Evolutionary conservation across 2,113 vertebrate species (phyloP), one percentile per base, ranked within the genome.

Genomic region (Clarias batrachus): DNA sequence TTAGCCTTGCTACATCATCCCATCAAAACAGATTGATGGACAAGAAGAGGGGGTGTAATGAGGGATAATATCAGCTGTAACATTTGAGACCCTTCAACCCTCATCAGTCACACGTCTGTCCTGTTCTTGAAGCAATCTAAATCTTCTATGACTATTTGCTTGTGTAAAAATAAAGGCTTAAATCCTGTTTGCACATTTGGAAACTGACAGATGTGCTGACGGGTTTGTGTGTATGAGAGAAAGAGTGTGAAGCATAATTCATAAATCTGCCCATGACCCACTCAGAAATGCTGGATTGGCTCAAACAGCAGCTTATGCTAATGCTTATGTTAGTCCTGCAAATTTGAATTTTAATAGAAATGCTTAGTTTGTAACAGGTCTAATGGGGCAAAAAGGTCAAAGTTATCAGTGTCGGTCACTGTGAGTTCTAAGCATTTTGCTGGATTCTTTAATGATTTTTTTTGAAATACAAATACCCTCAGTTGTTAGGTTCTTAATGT

Each of bases 191-290:
- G 83, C 74, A 78, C 63, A 79, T 91, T 91, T 88, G 73, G 86
- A 90, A 80, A 89, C 87, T 78, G 92, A 91, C 92, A 93, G 93
- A 93, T 94, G 92, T 91, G 89, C 86, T 83, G 88, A 70, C 71
- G 9, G 68, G 25, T 62, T 41, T 23, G 9, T 60, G 21, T 73
- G 23, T 88, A 52, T 25, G 57, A 56, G 30, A n/a, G 52, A 70
- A 54, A 83, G 70, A 60, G 63, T 71, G 37, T n/a, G 65, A 41
- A 52, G 56, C 59, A 68, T 82, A 65, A 68, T 52, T 78, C 83
- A 81, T 85, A 85, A 85, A 88, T 85, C 83, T 77, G 68, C 70
- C 68, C 14, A 71, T 85, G 79, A 85, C 77, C 87, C 52, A 78
- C 27, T 77, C 25, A 41, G 70, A 57, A 54, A 81, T 82, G 37